Evolutionary conservation across 2,797 vertebrate genomes (phyloP), one percentile per base, ranked within the genome.

Genomic region (Phoebastria nigripes): DNA sequence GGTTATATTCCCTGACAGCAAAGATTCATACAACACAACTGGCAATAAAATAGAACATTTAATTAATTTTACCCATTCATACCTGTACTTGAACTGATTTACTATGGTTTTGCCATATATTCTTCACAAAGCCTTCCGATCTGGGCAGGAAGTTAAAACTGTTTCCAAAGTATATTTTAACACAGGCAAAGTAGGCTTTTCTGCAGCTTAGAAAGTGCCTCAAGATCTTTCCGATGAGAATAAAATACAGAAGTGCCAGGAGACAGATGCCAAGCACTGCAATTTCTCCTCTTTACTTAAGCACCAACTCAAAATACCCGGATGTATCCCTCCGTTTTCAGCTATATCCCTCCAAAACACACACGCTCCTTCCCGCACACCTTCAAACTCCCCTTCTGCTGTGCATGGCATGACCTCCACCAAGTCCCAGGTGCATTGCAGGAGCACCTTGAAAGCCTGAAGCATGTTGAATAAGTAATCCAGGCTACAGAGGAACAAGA

Each of bases 381-480:
- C 21, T 51, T 56, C 67, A n/a, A 25, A n/a, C 33, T 44, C 39
- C 74, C 56, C 19, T 42, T 55, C 54, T 22, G 47, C 47, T 2
- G 3, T 4, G 15, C n/a, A 21, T 1, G 39, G 20, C 33, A 6
- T 37, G 33, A 71, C 47, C 52, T 66, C 46, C 51, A 41, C 39
- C 28, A 24, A 39, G 47, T n/a, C 35, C 29, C 33, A 33, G 3
- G 18, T 22, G 20, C 7, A 0, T 12, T 56, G 78, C 73, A 87
- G 73, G 66, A 71, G 39, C 39, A 71, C 29, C 61, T 80, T 83
- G 55, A 81, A 47, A 89, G 44, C 39, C 66, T 74, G 52, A 21
- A 59, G 31, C 17, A 17, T 0, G 0, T 3, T 19, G 39, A 84
- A 20, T 25, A 24, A 62, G 35, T 39, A 42, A 78, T 8, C 5